Base-by-base conservation (phyloP, 1,140 invertebrate genomes). In the Dryas iulia region DNA sequence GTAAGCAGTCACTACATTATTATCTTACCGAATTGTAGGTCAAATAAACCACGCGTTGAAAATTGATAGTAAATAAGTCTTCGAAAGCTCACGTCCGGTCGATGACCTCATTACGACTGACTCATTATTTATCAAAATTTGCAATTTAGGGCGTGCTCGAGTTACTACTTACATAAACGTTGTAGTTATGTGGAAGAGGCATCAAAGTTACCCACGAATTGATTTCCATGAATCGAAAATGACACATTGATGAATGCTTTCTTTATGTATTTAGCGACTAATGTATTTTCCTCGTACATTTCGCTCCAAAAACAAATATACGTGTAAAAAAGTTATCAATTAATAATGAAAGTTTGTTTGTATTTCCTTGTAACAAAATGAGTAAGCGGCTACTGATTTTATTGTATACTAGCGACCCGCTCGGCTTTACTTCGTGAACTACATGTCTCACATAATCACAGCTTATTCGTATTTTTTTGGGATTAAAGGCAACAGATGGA, bases 71-170 rank as follows among this genome's bases (percentile, higher is more conserved):
- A 53, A 30, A 62, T 62, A 28, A 62, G 59, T 26, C 11, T 62
- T 62, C 59, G 26, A 62, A 53, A 62, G 59, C 59, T 39, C 18
- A 47, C 21, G 39, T 30, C n/a, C 35, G 59, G 25, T 62, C 18
- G 14, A 0, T 39, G 58, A 53, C 59, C 25, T 30, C 39, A 62
- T 62, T 62, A 47, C 21, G 14, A 24, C 28, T 47, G 39, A 47
- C 39, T 47, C 39, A 47, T 47, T 47, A 21, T 47, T 47, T 47
- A 47, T 47, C 39, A 47, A 10, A 18, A 3, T 47, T 14, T 47
- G n/a, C 8, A 61, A 25, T 62, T 52, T 28, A 39, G 33, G 1
- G 2, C 39, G 21, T 47, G 18, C 14, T 7, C 39, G 39, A 47
- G 39, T 21, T 47, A 21, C 39, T 47, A 21, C 39, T 47, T 21